Evolutionary conservation across 2,113 vertebrate species (phyloP).

Genomic region (Hirundichthys speculiger): DNA sequence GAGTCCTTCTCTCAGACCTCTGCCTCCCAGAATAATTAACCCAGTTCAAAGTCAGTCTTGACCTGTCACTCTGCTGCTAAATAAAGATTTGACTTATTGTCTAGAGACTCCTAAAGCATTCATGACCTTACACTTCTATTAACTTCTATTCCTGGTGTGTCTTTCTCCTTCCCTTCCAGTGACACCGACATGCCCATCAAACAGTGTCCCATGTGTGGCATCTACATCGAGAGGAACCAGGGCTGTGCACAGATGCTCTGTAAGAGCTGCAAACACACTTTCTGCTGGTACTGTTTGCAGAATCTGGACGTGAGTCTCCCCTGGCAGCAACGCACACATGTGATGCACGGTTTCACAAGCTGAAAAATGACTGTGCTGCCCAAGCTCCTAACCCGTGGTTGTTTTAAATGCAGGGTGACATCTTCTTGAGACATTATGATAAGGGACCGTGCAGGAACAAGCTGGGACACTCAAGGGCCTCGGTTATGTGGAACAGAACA

Average conservation of each 20-base stretch:
- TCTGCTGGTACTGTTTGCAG: slow-evolving; percentile 98
- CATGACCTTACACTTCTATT: background rate
- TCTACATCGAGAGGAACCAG: slow-evolving; percentile 95
- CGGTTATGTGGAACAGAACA: slow-evolving; percentile 97
- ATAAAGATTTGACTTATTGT: too few relatives aligned
- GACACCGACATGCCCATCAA: slow-evolving; percentile 87
- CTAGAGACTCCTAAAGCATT: background rate
- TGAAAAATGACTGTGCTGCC: background rate
- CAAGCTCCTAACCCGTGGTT: background rate
- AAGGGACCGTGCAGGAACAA: slow-evolving; percentile 96
- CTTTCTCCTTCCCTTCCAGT: slow-evolving; percentile 53
- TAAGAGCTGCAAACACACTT: slow-evolving; percentile 97
- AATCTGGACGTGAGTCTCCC: slow-evolving; percentile 92
- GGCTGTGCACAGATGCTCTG: slow-evolving; percentile 99
- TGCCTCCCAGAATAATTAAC: slow-evolving; percentile 36
- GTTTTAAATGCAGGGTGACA: slow-evolving; percentile 87
- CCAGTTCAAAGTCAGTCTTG: slow-evolving; percentile 20
- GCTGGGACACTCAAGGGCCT: slow-evolving; percentile 95
- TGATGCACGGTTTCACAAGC: background rate
- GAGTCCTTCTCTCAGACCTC: slow-evolving; percentile 14
- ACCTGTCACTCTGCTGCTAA: too few relatives aligned
- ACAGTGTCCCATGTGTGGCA: slow-evolving; percentile 91
- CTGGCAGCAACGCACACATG: too few relatives aligned
- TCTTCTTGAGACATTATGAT: slow-evolving; percentile 97
- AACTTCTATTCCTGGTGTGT: background rate